Conservation (phyloP, 2,113 vertebrate species). For the Sus scrofa region DNA sequence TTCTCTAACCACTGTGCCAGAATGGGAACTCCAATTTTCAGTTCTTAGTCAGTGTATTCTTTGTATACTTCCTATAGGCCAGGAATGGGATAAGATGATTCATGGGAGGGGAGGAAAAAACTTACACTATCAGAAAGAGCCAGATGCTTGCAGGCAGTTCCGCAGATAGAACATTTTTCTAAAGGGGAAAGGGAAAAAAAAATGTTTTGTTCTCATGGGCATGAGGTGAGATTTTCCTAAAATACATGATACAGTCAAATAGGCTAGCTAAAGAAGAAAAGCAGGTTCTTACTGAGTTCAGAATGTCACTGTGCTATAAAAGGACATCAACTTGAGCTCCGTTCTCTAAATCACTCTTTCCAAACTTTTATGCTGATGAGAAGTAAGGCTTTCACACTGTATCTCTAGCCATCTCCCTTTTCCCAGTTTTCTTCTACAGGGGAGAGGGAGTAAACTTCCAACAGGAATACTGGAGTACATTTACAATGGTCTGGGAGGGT, state of each 20-base stretch:
- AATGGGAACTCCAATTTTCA: background rate
- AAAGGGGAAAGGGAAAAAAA: background rate
- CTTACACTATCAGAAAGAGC: conserved; percentile 92
- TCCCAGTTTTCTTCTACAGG: background rate
- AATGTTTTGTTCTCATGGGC: conserved; percentile 21
- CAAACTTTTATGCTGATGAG: conserved; percentile 11
- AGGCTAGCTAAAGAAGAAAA: background rate
- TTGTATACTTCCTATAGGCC: background rate
- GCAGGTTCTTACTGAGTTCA: conserved; percentile 54
- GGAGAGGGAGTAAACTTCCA: background rate
- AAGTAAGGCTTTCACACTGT: conserved; percentile 16
- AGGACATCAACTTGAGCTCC: conserved; percentile 44
- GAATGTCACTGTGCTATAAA: conserved; percentile 53
- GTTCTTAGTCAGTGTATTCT: background rate
- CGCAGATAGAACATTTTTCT: conserved; percentile 92
- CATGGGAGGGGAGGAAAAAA: background rate
- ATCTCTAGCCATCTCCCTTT: background rate
- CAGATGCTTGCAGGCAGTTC: conserved; percentile 89
- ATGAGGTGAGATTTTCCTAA: conserved; percentile 42
- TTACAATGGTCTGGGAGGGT: background rate
- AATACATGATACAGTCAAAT: background rate
- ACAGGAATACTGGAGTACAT: background rate
- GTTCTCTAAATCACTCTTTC: conserved; percentile 50
- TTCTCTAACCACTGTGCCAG: background rate
- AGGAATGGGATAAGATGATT: conserved; percentile 35